phyloP scores from a whole-genome alignment of 2,113 vertebrate species.

The Theropithecus gelada region DNA sequence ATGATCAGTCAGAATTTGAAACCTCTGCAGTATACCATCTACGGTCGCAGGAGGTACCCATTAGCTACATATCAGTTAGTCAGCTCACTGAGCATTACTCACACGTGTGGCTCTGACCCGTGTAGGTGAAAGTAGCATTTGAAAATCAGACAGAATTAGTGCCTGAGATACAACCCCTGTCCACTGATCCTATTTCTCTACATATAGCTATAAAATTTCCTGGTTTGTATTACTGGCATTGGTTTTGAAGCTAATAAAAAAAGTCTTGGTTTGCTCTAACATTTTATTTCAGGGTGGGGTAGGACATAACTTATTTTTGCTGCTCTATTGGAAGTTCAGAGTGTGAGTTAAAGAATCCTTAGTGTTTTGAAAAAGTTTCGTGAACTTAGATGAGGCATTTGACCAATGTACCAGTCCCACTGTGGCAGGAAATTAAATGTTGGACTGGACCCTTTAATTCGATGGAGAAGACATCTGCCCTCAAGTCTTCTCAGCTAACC shows the following conservation, averaged over 20 bases:
- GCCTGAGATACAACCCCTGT: neutral
- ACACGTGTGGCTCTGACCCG: conserved; percentile 58
- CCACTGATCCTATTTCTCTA: conserved; percentile 42
- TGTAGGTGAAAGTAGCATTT: conserved; percentile 43
- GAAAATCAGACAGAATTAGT: conserved; percentile 47
- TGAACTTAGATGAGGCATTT: neutral
- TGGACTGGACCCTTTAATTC: neutral
- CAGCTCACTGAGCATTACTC: conserved; percentile 58
- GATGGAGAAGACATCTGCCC: neutral
- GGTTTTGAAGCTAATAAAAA: neutral
- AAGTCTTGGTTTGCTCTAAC: conserved; percentile 14
- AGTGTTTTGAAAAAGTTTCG: conserved; percentile 41
- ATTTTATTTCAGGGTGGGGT: neutral
- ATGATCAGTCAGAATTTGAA: conserved; percentile 32
- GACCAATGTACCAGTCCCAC: neutral
- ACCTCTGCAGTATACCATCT: neutral
- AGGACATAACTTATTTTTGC: neutral
- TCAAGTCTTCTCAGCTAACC: neutral
- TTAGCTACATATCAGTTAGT: conserved; percentile 59
- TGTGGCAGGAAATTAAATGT: neutral
- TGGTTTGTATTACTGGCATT: neutral
- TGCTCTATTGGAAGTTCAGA: neutral
- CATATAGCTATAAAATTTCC: neutral
- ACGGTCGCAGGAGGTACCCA: conserved; percentile 57
- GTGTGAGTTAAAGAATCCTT: neutral